Base-by-base conservation (phyloP, 2,113 vertebrate genomes). In the Nyctibius bracteatus region DNA sequence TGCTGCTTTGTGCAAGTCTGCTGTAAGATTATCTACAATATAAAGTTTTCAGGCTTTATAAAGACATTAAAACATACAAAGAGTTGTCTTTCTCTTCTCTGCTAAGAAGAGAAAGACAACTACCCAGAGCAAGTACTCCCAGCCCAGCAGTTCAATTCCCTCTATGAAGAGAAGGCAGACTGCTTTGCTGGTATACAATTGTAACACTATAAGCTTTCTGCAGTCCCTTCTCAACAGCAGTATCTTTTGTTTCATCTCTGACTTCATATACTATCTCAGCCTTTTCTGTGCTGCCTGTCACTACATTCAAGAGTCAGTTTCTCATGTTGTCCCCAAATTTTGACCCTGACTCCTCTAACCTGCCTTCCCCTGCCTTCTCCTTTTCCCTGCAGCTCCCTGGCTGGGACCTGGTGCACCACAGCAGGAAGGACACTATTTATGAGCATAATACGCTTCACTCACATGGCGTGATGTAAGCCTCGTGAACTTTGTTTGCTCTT, bases 371-470 rank as follows among this genome's bases (percentile, higher is more conserved):
- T 67, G 24, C 55, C 13, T 66, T 52, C 35, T 54, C 27, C 31
- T 59, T 58, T 10, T 46, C 28, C 24, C 43, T 54, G 27, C 28
- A 72, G 10, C 37, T 81, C 51, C 47, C 24, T 2, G 10, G 20
- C 33, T 21, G 21, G 44, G 43, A 79, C 13, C 10, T 14, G 15
- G 33, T 13, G 33, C 30, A 4, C 59, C 25, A 9, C 4, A 55
- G 33, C 25, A 66, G 63, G 54, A 73, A 58, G n/a, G 43, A 77
- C 25, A 8, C 5, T 43, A 18, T 21, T 66, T 44, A 25, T 0
- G 0, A 71, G n/a, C 23, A 5, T 13, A 49, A 30, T 18, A 10
- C 4, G 1, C 39, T 47, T 52, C 0, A 0, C 44, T 84, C 2
- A 1, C 59, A 71, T 24, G 35, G 55, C 28, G 31, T 0, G 0